phyloP scores from a whole-genome alignment of 2,888 invertebrate species.

The Conomelus anceps region DNA sequence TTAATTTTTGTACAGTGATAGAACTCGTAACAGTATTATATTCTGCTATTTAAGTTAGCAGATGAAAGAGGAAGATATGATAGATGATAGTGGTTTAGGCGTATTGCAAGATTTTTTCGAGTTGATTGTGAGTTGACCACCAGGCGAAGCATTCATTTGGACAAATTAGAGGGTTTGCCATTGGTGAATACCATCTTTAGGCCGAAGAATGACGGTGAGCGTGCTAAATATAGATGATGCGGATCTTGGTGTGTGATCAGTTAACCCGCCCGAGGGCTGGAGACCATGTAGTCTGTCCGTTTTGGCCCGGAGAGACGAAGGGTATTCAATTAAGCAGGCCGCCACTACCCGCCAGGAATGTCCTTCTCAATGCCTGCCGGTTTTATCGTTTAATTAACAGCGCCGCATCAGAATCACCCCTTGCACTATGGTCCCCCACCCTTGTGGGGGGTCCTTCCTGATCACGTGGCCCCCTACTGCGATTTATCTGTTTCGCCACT shows the following conservation, averaged over 20 bases:
- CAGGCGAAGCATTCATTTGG: neutral
- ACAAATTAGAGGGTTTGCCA: neutral
- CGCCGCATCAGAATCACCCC: neutral
- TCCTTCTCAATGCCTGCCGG: neutral
- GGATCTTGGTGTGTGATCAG: neutral
- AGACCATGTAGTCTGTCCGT: too few species aligned
- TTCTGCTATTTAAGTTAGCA: neutral
- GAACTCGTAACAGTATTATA: neutral
- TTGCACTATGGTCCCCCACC: neutral
- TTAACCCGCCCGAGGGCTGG: neutral
- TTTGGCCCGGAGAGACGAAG: neutral
- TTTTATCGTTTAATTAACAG: conserved; percentile 8
- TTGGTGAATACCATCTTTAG: neutral
- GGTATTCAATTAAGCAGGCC: conserved; percentile 4
- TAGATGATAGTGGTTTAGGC: neutral
- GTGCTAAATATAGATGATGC: neutral
- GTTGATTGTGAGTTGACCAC: too few species aligned
- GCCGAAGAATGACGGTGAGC: neutral
- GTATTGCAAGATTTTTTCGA: neutral
- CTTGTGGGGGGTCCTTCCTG: neutral
- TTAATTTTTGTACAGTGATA: too few species aligned
- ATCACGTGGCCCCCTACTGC: neutral
- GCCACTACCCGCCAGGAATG: neutral
- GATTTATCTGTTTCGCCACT: neutral
- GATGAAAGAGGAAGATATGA: neutral